Evolutionary conservation across 2,888 invertebrate species (phyloP).

Genomic region (Thyatira batis): DNA sequence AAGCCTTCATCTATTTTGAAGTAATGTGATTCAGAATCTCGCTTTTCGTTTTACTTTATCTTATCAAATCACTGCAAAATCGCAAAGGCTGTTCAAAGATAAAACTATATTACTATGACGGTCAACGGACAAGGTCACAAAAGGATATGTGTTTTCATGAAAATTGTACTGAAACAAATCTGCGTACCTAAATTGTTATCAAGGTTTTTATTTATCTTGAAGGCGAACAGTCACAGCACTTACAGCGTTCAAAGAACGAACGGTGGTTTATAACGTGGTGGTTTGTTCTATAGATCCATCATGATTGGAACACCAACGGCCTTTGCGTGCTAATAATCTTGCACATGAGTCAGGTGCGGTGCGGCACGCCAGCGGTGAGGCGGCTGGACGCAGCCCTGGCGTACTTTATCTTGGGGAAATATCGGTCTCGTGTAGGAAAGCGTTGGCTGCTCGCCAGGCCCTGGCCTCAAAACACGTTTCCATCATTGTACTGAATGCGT

Average conservation of each 20-base stretch:
- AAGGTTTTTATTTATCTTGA: neutral
- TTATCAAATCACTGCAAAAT: conserved; percentile 10
- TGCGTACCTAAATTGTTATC: neutral
- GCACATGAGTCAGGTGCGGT: conserved; percentile 36
- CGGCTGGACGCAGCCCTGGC: conserved; percentile 40
- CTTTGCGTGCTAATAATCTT: conserved; percentile 54
- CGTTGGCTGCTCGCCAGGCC: conserved; percentile 63
- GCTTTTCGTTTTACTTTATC: conserved; percentile 2
- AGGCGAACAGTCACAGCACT: neutral
- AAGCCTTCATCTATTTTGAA: conserved; percentile 8
- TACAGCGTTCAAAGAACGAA: neutral
- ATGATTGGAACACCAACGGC: conserved; percentile 32
- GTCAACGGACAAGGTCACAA: conserved; percentile 3
- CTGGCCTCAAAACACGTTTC: conserved; percentile 40
- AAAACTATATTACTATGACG: neutral
- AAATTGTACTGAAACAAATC: no score
- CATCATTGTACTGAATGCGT: conserved; percentile 35
- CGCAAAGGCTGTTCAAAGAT: neutral
- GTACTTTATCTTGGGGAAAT: conserved; percentile 65
- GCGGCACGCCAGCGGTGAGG: conserved; percentile 45
- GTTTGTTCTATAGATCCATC: conserved; percentile 11
- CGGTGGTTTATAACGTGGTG: neutral
- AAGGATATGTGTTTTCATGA: neutral
- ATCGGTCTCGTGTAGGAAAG: conserved; percentile 64
- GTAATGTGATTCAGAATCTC: neutral